phyloP scores from a whole-genome alignment of 2,113 vertebrate species.

The Cisticola juncidis region DNA sequence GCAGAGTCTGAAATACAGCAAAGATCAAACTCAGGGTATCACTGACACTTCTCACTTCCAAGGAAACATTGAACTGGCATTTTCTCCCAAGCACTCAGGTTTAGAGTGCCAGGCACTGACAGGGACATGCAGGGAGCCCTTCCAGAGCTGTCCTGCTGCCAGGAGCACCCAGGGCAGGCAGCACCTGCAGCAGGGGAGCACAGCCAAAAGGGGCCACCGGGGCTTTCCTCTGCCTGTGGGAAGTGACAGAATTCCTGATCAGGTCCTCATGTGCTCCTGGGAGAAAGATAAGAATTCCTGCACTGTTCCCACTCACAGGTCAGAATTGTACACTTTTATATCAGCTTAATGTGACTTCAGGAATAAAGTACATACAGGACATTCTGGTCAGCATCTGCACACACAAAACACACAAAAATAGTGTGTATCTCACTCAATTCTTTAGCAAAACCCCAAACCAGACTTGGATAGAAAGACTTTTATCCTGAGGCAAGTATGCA shows the following conservation, averaged over 20 bases:
- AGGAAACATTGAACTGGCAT: background rate
- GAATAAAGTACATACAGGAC: background rate
- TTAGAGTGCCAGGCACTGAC: background rate
- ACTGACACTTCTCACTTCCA: background rate
- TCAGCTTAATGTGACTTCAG: background rate
- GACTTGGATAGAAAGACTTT: background rate
- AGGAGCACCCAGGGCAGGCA: accelerated
- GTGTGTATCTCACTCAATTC: background rate
- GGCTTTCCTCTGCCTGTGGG: background rate
- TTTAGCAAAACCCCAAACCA: background rate
- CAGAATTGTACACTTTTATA: background rate
- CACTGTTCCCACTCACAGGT: background rate
- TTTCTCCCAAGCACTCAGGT: background rate
- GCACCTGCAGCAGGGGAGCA: background rate
- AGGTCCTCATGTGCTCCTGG: background rate
- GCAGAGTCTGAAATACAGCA: background rate
- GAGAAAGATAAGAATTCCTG: background rate
- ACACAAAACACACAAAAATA: background rate
- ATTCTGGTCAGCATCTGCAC: background rate
- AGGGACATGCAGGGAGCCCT: background rate
- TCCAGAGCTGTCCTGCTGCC: background rate
- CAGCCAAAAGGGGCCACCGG: background rate
- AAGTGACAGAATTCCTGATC: background rate
- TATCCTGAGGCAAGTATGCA: background rate
- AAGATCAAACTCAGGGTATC: background rate